A percentile compares a stretch with the other conserved stretches of the same genome.
These are phyloP conservation scores for Trichonephila inaurata DNA, from an alignment of 1,140 invertebrate genomes.

Conservation along the genomic window DNA sequence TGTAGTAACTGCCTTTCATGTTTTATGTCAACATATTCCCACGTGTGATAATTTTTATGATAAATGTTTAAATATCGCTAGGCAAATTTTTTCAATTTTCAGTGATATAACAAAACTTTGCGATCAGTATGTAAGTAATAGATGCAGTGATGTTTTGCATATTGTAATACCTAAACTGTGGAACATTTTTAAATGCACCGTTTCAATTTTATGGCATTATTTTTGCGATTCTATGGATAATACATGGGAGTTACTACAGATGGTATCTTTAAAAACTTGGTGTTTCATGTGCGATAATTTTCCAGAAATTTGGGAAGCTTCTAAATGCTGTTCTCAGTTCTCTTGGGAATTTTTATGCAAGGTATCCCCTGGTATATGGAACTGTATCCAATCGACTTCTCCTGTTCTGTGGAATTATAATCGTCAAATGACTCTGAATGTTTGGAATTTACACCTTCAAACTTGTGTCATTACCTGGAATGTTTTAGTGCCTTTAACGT, in stretches of 20 bases:
- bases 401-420: conserved; percentile 20
- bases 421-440: background rate
- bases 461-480: conserved; percentile 40
- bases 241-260: conserved; percentile 4
- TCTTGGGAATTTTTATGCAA: background rate
- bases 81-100: background rate
- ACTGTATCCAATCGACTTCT: background rate
- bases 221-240: background rate
- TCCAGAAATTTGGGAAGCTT: conserved; percentile 41
- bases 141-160: background rate
- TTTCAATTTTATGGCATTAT: conserved; percentile 30
- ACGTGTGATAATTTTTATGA: background rate
- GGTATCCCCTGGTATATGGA: conserved; percentile 42
- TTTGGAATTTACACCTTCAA: conserved; percentile 10
- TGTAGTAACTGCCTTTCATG: background rate
- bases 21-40: background rate
- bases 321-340: background rate
- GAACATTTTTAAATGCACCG: background rate
- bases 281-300: background rate
- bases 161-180: conserved; percentile 44
- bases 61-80: background rate
- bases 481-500: conserved; percentile 25
- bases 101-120: background rate
- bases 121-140: background rate
- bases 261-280: background rate